phyloP scores from a whole-genome alignment of 2,888 invertebrate genomes.

The Ceraclea dissimilis region DNA sequence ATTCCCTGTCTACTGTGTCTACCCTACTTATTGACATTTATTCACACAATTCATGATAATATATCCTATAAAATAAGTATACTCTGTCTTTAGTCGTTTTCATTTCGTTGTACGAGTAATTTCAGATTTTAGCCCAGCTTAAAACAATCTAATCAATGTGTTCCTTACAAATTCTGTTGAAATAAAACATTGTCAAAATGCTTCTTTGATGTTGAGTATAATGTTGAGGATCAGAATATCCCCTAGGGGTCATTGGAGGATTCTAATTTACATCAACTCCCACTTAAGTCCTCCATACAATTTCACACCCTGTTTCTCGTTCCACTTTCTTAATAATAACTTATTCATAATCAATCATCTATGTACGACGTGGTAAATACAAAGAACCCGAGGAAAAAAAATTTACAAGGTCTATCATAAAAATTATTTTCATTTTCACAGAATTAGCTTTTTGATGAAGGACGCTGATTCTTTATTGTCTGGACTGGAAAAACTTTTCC shows the following conservation, averaged over 20 bases:
- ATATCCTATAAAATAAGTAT: no score
- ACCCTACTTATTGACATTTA: no score
- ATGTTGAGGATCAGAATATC: slow-evolving; percentile 17
- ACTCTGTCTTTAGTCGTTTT: not conserved
- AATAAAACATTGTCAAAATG: slow-evolving; percentile 14
- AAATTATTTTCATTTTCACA: not conserved
- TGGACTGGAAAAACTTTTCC: slow-evolving; percentile 11
- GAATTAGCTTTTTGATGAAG: not conserved
- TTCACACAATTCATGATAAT: no score
- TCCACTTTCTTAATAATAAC: slow-evolving; percentile 8
- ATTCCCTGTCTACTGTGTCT: no score
- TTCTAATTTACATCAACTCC: slow-evolving; percentile 17
- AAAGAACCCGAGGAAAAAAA: not conserved
- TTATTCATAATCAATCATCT: slow-evolving; percentile 6
- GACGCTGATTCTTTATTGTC: not conserved
- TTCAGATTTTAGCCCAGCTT: no score
- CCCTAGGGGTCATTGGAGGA: slow-evolving; percentile 16
- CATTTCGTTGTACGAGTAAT: not conserved
- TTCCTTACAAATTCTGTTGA: slow-evolving; percentile 2
- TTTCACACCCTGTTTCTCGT: slow-evolving; percentile 9
- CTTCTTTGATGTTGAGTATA: slow-evolving; percentile 15
- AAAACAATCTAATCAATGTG: not conserved
- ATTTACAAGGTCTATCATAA: not conserved
- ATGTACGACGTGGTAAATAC: not conserved
- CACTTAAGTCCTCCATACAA: slow-evolving; percentile 4